Base-by-base conservation (phyloP, 2,113 vertebrate species). In the Perca fluviatilis region DNA sequence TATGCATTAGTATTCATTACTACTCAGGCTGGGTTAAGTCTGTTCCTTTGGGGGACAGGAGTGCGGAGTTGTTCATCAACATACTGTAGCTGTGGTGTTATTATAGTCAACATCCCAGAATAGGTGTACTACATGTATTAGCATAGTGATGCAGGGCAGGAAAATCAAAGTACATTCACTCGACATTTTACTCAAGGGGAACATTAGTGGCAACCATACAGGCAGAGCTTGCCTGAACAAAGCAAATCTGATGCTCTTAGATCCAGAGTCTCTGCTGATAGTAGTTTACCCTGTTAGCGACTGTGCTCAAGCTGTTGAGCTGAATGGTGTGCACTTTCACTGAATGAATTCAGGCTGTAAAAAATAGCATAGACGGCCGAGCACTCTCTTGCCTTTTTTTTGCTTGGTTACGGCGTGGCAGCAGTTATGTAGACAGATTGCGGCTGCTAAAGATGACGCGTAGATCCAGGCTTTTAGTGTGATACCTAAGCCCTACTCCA, bases 1-100 rank as follows among this genome's bases (percentile, higher is more conserved):
- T 58, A 62, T 6, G 43, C 66, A 94, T 94, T 89, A 90, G 91
- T 86, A 92, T 94, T 93, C 92, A 92, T 86, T 86, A 86, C 83
- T 87, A 77, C 81, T 91, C 75, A 51, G 58, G 58, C 61, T 82
- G 49, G 74, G 89, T 86, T 88, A 81, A 90, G 81, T 77, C 53
- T 0, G 56, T 82, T 83, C 85, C 91, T 91, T 80, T 60, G 81
- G 79, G 86, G 79, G 69, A 82, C 68, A 61, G 12, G 25, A 78
- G 82, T 18, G 83, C 19, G 1, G 85, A 47, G 83, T 57, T 89
- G 70, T 83, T 91, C 80, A 82, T 87, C 86, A 83, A 73, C 64
- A 80, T 21, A 74, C 58, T 78, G 73, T 81, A 84, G 78, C 74
- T 79, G 6, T 33, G 51, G 36, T 56, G n/a, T 88, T 75, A 87